A percentile compares a stretch with the other conserved stretches of the same genome.
These are phyloP conservation scores for Tylochromis polylepis DNA, from an alignment of 2,113 vertebrate species.

Conservation along the genomic window DNA sequence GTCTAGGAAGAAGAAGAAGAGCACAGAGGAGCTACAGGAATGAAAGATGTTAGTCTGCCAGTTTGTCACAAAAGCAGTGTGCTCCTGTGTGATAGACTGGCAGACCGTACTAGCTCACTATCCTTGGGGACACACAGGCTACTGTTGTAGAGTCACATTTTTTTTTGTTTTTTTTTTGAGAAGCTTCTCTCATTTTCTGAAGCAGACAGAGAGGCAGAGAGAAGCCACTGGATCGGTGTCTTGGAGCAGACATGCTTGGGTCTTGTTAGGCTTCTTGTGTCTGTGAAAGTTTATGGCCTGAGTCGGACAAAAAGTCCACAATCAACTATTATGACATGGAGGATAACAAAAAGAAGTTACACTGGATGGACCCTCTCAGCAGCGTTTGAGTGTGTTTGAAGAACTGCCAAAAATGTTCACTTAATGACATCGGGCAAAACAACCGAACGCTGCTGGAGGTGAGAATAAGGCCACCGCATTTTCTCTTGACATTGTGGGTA, in stretches of 20 bases:
- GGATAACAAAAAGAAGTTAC: conserved; percentile 1
- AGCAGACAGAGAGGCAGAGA: not conserved
- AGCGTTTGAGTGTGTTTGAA: conserved; percentile 20
- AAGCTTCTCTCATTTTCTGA: conserved; percentile 45
- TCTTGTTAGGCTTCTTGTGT: conserved; percentile 54
- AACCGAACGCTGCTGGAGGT: not conserved
- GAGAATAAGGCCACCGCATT: not conserved
- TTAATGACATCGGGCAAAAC: conserved; percentile 8
- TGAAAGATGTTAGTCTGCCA: conserved; percentile 65
- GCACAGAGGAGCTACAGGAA: conserved; percentile 52
- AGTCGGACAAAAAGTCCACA: conserved; percentile 36
- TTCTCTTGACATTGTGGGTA: not conserved
- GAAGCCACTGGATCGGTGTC: not conserved
- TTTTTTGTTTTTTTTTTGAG: not conserved
- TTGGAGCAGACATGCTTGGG: conserved; percentile 25
- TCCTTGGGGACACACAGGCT: conserved; percentile 53
- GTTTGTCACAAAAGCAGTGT: conserved; percentile 66
- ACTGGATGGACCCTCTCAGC: conserved; percentile 23
- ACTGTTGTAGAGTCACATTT: conserved; percentile 39
- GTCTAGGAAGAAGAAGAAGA: conserved; percentile 40
- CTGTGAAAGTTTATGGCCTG: conserved; percentile 42
- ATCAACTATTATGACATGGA: conserved; percentile 27
- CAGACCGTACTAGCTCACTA: conserved; percentile 52
- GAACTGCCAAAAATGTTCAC: conserved; percentile 5
- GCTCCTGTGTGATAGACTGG: conserved; percentile 67